phyloP scores from a whole-genome alignment of 2,888 invertebrate genomes.

The Tipula confusa region DNA sequence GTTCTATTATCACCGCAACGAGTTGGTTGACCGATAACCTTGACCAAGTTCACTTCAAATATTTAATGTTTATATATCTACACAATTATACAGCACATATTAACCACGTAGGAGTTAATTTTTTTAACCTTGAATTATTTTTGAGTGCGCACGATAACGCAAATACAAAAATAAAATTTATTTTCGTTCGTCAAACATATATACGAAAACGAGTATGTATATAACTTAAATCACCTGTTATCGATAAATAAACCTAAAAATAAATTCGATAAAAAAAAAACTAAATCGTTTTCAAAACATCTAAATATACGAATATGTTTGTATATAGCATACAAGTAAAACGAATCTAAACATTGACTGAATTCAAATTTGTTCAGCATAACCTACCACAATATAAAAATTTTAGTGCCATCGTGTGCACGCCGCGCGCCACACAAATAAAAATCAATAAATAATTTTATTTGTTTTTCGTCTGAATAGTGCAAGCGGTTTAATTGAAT shows the following conservation, averaged over 20 bases:
- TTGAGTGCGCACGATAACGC: not conserved
- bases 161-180: not conserved
- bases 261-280: not conserved
- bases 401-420: not conserved
- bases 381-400: not conserved
- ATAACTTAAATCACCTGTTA: not conserved
- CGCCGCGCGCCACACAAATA: not conserved
- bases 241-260: not conserved
- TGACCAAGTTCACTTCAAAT: too few species aligned
- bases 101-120: not conserved
- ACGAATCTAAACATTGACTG: not conserved
- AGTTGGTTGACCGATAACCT: not conserved
- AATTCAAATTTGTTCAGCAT: not conserved
- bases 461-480: not conserved
- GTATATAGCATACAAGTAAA: not conserved
- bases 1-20: not conserved
- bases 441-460: not conserved
- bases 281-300: not conserved
- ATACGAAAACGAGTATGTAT: too few species aligned
- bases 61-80: too few species aligned
- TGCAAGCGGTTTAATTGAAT: not conserved
- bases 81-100: not conserved
- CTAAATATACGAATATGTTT: not conserved
- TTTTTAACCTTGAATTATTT: not conserved
- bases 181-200: not conserved